Evolutionary conservation across 2,888 invertebrate genomes (phyloP).

Genomic region (Ligdia adustata): DNA sequence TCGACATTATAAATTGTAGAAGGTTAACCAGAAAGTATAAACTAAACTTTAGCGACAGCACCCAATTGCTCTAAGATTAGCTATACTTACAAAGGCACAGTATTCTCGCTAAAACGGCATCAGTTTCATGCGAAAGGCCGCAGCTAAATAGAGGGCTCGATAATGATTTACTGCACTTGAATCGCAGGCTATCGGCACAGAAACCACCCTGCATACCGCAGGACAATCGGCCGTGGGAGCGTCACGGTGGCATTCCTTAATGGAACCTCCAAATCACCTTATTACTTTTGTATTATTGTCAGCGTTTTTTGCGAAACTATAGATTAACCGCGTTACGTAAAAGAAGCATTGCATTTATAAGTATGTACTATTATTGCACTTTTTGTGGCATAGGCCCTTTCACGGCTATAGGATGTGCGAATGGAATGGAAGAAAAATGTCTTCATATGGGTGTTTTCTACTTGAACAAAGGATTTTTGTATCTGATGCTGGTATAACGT

Average conservation of each 20-base stretch:
- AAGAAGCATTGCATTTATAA: conserved; percentile 43
- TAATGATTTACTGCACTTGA: conserved; percentile 22
- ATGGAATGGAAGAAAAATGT: conserved; percentile 21
- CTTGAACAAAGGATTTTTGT: neutral
- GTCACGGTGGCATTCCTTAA: conserved; percentile 70
- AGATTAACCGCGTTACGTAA: conserved; percentile 56
- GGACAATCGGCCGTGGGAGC: conserved; percentile 73
- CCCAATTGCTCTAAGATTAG: no score
- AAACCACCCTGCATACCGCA: conserved; percentile 51
- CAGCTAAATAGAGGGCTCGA: conserved; percentile 4
- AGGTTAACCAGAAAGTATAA: no score
- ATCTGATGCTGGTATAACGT: no score
- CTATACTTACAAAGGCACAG: no score
- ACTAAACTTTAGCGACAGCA: no score
- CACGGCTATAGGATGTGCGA: conserved; percentile 3
- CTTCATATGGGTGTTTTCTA: conserved; percentile 12
- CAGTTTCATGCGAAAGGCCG: neutral
- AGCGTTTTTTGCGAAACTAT: conserved; percentile 61
- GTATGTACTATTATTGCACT: conserved; percentile 48
- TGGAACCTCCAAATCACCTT: conserved; percentile 68
- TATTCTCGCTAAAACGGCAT: neutral
- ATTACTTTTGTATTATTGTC: conserved; percentile 77
- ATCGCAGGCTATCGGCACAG: conserved; percentile 46
- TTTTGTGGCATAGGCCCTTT: conserved; percentile 48
- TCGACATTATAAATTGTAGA: no score